Evolutionary conservation across 2,888 invertebrate species (phyloP), one percentile per base, ranked within the genome.

Genomic region (Drosophila colorata): DNA sequence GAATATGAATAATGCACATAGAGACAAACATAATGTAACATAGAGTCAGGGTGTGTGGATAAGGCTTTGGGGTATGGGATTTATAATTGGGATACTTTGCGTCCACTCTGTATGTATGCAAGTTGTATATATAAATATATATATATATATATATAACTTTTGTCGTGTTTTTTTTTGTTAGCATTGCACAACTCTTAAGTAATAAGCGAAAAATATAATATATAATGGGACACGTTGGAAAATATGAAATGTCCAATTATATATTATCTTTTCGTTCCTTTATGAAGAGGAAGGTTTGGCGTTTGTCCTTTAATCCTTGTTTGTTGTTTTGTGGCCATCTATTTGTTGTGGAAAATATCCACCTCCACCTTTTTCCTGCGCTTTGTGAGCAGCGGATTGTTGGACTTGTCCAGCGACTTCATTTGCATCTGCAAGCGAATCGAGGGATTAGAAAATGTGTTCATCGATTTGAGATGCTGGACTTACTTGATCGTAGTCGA

Each of bases 321-420:
- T 14, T 23, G 20, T 44, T 56, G 18, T 9, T 51, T 43, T 58
- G 52, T 52, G 8, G 16, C 48, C 14, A 48, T 75, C 73, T 86
- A 35, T 68, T 75, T 53, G 8, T 65, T 78, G 13, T 73, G 71
- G 28, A 47, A 69, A 33, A 86, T 76, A 52, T 91, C 91, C 28
- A 28, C 28, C 57, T 91, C 92, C 56, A 91, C 87, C 66, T 92
- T 91, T 91, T 95, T 95, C 83, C 95, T 93, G 77, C 98, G 94
- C 92, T 98, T 98, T 91, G 96, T 97, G 37, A 99, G 93, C 58
- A 99, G 93, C 0, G 98, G 95, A 92, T 99, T 99, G 91, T 98
- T 98, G 64, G 98, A 97, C 87, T 97, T 96, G 80, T 97, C 97
- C 84, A 99, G 93, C 6, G 96, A 96, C 92, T 99, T 99, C 70